A percentile compares a stretch with the other conserved stretches of the same genome.
phyloP scores from a whole-genome alignment of 2,113 vertebrate species.

The Heptranchias perlo region DNA sequence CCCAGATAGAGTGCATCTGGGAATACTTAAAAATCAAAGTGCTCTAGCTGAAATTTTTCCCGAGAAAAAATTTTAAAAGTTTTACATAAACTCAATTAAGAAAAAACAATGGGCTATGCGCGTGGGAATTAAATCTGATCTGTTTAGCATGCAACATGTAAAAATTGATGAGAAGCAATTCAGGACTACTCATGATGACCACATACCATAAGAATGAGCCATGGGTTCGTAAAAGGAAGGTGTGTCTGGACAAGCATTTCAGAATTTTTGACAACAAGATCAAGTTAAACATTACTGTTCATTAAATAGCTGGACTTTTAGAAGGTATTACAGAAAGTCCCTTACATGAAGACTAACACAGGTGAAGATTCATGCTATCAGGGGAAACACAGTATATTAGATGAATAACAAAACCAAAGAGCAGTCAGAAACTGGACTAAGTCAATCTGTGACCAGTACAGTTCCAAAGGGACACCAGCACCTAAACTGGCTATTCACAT shows the following conservation, averaged over 20 bases:
- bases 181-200: background rate
- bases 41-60: background rate
- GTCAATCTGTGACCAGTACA: background rate
- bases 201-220: background rate
- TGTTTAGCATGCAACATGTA: background rate
- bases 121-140: background rate
- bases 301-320: background rate
- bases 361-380: background rate
- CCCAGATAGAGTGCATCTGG: background rate
- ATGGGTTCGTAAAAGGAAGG: background rate
- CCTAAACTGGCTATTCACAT: background rate
- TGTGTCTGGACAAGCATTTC: background rate
- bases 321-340: background rate
- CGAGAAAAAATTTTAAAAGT: background rate
- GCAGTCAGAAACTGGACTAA: background rate
- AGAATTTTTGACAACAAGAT: background rate
- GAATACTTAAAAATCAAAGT: background rate
- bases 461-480: background rate
- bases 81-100: background rate
- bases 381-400: background rate
- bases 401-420: background rate
- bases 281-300: background rate
- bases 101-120: background rate
- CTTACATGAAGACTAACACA: background rate
- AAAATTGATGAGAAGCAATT: background rate